These are phyloP conservation scores for Oligia fasciuncula DNA, from an alignment of 2,888 invertebrate genomes.

Conservation along the genomic window DNA sequence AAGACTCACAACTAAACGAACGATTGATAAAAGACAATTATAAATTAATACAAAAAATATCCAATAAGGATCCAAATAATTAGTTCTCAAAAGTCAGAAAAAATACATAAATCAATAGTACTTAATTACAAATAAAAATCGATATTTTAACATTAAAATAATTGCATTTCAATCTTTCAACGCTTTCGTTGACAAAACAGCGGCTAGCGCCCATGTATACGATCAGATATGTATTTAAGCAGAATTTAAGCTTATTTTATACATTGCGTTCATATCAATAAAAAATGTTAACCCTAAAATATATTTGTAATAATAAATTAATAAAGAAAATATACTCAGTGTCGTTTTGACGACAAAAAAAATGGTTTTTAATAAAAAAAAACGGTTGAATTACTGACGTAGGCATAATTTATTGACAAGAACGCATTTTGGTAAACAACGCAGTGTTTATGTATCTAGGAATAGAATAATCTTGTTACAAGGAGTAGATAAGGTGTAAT, in stretches of 20 bases:
- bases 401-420: slow-evolving; percentile 10
- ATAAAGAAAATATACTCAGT: not conserved
- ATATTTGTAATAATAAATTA: slow-evolving; percentile 11
- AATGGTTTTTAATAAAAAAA: not conserved
- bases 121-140: slow-evolving; percentile 24
- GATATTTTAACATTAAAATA: slow-evolving; percentile 42
- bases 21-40: not conserved
- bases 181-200: slow-evolving; percentile 53
- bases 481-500: not conserved
- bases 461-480: not conserved
- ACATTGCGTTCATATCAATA: slow-evolving; percentile 34
- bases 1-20: not conserved
- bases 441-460: not conserved
- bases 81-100: not conserved
- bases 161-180: slow-evolving; percentile 49
- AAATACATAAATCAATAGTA: slow-evolving; percentile 4
- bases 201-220: slow-evolving; percentile 35
- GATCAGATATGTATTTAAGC: slow-evolving; percentile 60
- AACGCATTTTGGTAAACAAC: slow-evolving; percentile 30
- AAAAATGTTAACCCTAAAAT: not conserved
- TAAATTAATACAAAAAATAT: not conserved
- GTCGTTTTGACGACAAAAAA: not conserved
- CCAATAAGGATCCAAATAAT: not conserved
- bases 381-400: not conserved
- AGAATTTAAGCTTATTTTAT: slow-evolving; percentile 25